Base-by-base conservation (phyloP, 2,888 invertebrate genomes). In the Branchinecta sandiegonensis region DNA sequence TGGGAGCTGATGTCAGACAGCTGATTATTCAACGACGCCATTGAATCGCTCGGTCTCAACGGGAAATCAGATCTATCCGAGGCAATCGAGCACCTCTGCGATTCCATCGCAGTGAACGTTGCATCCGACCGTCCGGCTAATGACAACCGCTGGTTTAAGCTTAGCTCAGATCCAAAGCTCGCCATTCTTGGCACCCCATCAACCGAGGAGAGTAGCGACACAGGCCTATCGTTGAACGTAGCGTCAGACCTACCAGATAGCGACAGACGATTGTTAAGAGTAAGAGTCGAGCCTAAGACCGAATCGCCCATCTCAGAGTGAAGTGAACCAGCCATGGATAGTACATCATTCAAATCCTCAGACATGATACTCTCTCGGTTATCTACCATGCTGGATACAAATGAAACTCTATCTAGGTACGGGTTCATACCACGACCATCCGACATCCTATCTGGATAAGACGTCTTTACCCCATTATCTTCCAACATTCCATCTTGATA, bases 201-300 rank as follows among this genome's bases (percentile, higher is more conserved):
- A 10, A 10, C 23, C 23, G 23, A 9, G n/a, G 63, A 56, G 23
- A 56, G n/a, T 17, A 56, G 8, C 23, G 63, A 56, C n/a, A 56
- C 14, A 10, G 63, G 63, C 63, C 63, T 56, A 56, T 56, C 63
- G 11, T 56, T 23, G 23, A 56, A 56, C n/a, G 63, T 56, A 9
- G 63, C 63, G 23, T 56, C 63, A 56, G 63, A 56, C 23, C 63
- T n/a, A 10, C 63, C 63, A 56, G 63, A n/a, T 9, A 56, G 65
- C 11, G 69, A 69, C 47, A 69, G 46, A 8, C 69, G 69, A 17
- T 68, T 67, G 47, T 69, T 69, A 10, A 69, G 50, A 10, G 69
- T 69, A 17, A 65, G 50, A 37, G 56, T 68, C 12, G 69, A 69
- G n/a, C 63, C 63, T 17, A n/a, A 56, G 23, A 56, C 23, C 23